Percentiles rank a stretch among this genome's conserved stretches.
These are phyloP conservation scores for Pachyseris speciosa DNA, from an alignment of 64 coral and sea anemone genomes.

Conservation along the genomic window DNA sequence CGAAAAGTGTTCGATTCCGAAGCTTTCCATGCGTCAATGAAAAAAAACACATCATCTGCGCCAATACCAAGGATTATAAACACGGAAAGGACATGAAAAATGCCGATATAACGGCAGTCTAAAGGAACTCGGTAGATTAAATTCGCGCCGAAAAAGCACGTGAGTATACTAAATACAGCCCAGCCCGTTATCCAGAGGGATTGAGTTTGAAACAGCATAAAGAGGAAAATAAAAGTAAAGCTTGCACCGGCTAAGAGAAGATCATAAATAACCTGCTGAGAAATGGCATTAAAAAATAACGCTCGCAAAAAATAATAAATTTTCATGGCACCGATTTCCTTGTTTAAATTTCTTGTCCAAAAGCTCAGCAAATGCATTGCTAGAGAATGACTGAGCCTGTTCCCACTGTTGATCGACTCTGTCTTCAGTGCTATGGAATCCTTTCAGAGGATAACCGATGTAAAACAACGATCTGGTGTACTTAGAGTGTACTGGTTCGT, in stretches of 20 bases:
- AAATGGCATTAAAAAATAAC: slow-evolving; percentile 92
- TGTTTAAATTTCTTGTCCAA: slow-evolving; percentile 86
- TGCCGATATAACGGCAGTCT: slow-evolving; percentile 96
- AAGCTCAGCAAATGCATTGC: slow-evolving; percentile 60
- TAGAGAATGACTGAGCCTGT: slow-evolving; percentile 60
- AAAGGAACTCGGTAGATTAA: slow-evolving; percentile 87
- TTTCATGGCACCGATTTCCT: slow-evolving; percentile 69
- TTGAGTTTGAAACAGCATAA: slow-evolving; percentile 95
- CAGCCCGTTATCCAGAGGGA: slow-evolving; percentile 97
- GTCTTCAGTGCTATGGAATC: slow-evolving; percentile 84
- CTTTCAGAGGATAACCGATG: slow-evolving; percentile 90
- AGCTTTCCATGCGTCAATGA: slow-evolving; percentile 92
- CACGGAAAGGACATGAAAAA: slow-evolving; percentile 96
- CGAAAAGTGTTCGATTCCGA: slow-evolving; percentile 64
- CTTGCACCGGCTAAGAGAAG: slow-evolving; percentile 89
- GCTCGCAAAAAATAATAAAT: slow-evolving; percentile 91
- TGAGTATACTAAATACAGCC: slow-evolving; percentile 96
- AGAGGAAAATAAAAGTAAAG: slow-evolving; percentile 95
- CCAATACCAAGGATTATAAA: slow-evolving; percentile 98
- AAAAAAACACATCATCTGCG: slow-evolving; percentile 98
- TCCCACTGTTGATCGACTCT: slow-evolving; percentile 81
- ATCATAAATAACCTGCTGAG: slow-evolving; percentile 96
- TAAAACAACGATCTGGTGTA: slow-evolving; percentile 95
- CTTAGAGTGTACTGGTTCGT: slow-evolving; percentile 44
- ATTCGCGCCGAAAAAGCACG: slow-evolving; percentile 90